Evolutionary conservation across 2,888 invertebrate genomes (phyloP), one percentile per base, ranked within the genome.

Genomic region (Dascillus cervinus): DNA sequence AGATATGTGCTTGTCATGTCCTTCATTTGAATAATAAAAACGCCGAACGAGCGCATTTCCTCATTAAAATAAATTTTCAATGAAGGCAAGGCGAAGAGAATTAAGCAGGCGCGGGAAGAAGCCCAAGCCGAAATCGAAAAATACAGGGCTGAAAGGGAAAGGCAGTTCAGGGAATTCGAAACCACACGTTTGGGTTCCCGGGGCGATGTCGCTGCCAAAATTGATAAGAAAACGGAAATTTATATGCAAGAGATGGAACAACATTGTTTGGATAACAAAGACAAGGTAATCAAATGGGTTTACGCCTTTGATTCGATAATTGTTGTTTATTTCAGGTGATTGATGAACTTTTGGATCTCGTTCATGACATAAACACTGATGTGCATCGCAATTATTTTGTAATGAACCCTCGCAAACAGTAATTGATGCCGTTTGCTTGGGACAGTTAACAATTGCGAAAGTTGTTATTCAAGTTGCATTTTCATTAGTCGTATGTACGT

Each of bases 101-200:
- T 64, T 22, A 64, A 62, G 36, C 64, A 65, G 44, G 65, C 65
- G 1, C 47, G 62, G 13, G 63, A 64, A 25, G 61, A 65, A 41
- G 64, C 65, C 2, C 56, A 59, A 31, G 56, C 56, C 6, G 65
- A 65, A 40, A 60, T 64, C 24, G 64, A 64, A 44, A 53, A 52
- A 17, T 64, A 64, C 39, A 47, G 62, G 3, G 34, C 49, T 11
- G 64, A 64, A 42, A 46, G 64, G 9, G 64, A 64, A 28, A 41
- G 52, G 8, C 56, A 59, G 30, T 65, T 62, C 38, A 52, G 52
- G 14, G 62, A 62, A 42, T 65, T 60, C 38, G 65, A 65, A 41
- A 49, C 54, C 1, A 58, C 53, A 34, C 56, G 59, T 42, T 55
- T 65, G 56, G 64, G 64, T n/a, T 60, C 57, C 2, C 55, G 56